Evolutionary conservation across 2,797 vertebrate genomes (phyloP), one percentile per base, ranked within the genome.

Genomic region (Australoheros facetus): DNA sequence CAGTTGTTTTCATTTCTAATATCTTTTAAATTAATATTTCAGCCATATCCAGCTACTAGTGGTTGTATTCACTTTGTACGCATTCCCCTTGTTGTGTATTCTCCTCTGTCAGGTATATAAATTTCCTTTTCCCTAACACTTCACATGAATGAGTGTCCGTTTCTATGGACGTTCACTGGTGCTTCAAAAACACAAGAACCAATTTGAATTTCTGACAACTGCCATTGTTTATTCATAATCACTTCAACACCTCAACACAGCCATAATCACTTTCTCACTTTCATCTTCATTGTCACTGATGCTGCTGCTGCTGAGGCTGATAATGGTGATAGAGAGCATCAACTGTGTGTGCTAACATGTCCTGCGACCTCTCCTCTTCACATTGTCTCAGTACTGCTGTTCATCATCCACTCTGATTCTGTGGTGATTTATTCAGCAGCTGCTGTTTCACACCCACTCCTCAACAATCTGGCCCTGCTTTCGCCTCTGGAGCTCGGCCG

Each of bases 401-500:
- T 83, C 37, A 54, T 57, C 83, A 23, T 79, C 80, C 60, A 12
- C 59, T 57, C 32, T 83, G 79, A 76, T 81, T 83, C 79, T 66
- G 21, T 32, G n/a, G 45, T 81, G 82, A 93, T 91, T 91, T 91
- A 85, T 83, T 56, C 82, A 89, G 71, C 90, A 92, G 89, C 91
- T 94, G 93, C 85, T 91, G 87, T 88, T 88, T 86, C 83, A 80
- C 91, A 81, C 80, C 86, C 86, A 82, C 80, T 81, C 83, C 79
- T 78, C 69, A 79, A 64, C 90, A 93, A 87, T 89, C 88, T 91
- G 91, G 77, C 86, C 78, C 30, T 13, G 5, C 62, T 69, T 53
- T 75, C 77, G 82, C 78, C 78, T 78, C 64, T 32, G 66, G 77
- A 80, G 77, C 48, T 74, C 17, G 59, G 19, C 70, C 23, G 10